Conservation (phyloP, 2,888 invertebrate genomes). For the Tenthredo amoena region DNA sequence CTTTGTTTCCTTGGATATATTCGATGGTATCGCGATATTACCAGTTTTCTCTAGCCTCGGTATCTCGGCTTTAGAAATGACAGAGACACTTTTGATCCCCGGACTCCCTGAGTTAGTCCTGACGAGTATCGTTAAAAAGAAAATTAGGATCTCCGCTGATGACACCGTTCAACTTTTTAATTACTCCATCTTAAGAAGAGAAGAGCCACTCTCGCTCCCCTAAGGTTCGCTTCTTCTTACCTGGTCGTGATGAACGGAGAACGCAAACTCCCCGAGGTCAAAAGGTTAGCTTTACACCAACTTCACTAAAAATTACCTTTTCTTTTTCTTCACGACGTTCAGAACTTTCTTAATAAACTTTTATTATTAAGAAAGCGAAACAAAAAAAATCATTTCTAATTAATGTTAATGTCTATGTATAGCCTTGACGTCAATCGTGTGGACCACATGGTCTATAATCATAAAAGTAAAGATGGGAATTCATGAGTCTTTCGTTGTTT, state of each 20-base stretch:
- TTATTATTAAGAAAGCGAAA: background rate
- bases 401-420: background rate
- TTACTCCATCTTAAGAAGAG: conserved; percentile 27
- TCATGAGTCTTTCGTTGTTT: background rate
- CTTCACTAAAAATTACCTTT: background rate
- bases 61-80: conserved; percentile 14
- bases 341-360: background rate
- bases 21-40: background rate
- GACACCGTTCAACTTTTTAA: conserved; percentile 49
- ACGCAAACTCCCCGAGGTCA: background rate
- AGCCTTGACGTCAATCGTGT: background rate
- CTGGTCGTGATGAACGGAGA: conserved; percentile 3
- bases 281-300: conserved; percentile 30
- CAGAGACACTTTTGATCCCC: background rate
- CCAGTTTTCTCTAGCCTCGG: background rate
- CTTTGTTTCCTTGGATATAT: background rate
- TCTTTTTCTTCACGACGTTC: background rate
- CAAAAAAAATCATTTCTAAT: background rate
- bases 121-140: conserved; percentile 46
- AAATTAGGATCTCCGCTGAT: conserved; percentile 42
- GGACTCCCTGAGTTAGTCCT: background rate
- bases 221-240: conserved; percentile 28
- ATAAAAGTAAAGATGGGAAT: background rate
- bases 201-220: conserved; percentile 18
- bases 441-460: background rate